Evolutionary conservation across 2,888 invertebrate genomes (phyloP).

Genomic region (Agonopterix alstromeriana): DNA sequence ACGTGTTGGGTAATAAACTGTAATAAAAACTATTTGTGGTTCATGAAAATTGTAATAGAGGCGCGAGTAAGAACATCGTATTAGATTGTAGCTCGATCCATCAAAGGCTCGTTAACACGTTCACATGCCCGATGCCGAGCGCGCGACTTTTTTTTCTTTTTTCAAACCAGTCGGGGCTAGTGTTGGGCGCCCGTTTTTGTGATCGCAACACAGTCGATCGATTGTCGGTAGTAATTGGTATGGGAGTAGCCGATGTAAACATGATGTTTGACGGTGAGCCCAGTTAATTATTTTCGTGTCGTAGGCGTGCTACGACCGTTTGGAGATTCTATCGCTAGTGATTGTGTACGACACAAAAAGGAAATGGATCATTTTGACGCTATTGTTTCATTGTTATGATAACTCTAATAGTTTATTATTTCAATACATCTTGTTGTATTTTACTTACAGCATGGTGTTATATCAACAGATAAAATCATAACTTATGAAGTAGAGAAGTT

Average conservation of each 20-base stretch:
- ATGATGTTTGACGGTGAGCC: slow-evolving; percentile 64
- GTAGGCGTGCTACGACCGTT: slow-evolving; percentile 54
- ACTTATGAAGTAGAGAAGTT: slow-evolving; percentile 2
- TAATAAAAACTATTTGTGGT: slow-evolving; percentile 37
- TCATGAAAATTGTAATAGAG: slow-evolving; percentile 43
- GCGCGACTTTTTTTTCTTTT: slow-evolving; percentile 33
- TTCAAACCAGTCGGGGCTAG: slow-evolving; percentile 36
- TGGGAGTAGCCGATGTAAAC: slow-evolving; percentile 72
- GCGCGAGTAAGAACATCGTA: slow-evolving; percentile 31
- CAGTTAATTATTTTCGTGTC: slow-evolving; percentile 73
- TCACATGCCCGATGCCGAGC: slow-evolving; percentile 27
- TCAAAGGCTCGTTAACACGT: slow-evolving; percentile 70
- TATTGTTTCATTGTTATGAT: slow-evolving; percentile 38
- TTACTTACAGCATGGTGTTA: background rate
- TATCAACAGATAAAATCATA: background rate
- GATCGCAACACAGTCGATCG: slow-evolving; percentile 36
- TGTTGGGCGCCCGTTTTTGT: slow-evolving; percentile 59
- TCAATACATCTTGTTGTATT: slow-evolving; percentile 5
- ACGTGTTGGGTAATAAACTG: slow-evolving; percentile 31
- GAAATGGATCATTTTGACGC: slow-evolving; percentile 54
- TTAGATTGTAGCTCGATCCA: slow-evolving; percentile 61
- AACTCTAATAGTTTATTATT: slow-evolving; percentile 32
- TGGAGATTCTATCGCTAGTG: slow-evolving; percentile 55
- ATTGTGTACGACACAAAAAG: slow-evolving; percentile 46
- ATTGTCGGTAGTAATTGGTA: slow-evolving; percentile 72